Evolutionary conservation across 2,888 invertebrate genomes (phyloP), one percentile per base, ranked within the genome.

Genomic region (Melanostoma scalare): DNA sequence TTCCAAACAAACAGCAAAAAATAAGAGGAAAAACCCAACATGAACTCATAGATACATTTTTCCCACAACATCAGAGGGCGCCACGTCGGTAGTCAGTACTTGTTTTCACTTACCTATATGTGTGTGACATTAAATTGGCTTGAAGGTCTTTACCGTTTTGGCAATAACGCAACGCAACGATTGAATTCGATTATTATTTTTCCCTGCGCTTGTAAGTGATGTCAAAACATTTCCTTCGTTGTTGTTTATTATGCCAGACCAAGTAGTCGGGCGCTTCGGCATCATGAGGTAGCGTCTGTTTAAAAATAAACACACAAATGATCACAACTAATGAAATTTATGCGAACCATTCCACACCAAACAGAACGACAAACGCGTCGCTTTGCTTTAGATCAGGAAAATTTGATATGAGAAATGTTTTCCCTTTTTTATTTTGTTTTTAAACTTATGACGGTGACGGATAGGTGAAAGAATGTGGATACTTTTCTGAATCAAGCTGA

Each of bases 211-310:
- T 48, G 42, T 52, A 75, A 77, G 60, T 44, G 60, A 77, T 81
- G 81, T 81, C 81, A 81, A 81, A 81, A 77, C 72, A 77, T 81
- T 81, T 65, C 65, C 72, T 67, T 60, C 71, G n/a, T 3, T 4
- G 58, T 1, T 81, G 76, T 76, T 76, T 76, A 81, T 76, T 72
- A 67, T 81, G 53, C 9, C 53, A 68, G 73, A 20, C 20, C 5
- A 9, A 48, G 30, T 48, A 53, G 60, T 65, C 69, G 20, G 44
- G 42, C 55, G 38, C 44, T 60, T 48, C 58, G 48, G 52, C 9
- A 61, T 35, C 38, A 5, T 38, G 20, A 40, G 33, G 63, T 8
- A 50, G 31, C 33, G 42, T 50, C 44, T 35, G 8, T 69, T 61
- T 69, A 68, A 53, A 75, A 79, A 75, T 75, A 79, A 68, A 67